These are phyloP conservation scores for Cephus pygmeus DNA, from an alignment of 2,888 invertebrate genomes.

Conservation along the genomic window DNA sequence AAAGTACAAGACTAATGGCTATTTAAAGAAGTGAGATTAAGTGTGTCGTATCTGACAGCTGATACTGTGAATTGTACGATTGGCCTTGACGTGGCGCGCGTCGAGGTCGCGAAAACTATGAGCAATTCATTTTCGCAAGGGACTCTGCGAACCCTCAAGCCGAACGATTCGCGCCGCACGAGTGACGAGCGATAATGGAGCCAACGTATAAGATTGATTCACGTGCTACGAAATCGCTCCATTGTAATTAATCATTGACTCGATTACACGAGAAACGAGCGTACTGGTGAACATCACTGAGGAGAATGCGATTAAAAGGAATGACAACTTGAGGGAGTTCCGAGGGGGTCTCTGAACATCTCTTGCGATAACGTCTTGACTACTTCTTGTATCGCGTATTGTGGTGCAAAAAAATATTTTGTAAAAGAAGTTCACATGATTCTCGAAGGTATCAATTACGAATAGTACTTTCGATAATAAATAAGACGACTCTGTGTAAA, in stretches of 20 bases:
- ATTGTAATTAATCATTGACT: constrained; percentile 35
- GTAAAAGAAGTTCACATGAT: not conserved
- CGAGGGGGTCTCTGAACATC: not conserved
- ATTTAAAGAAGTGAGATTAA: not conserved
- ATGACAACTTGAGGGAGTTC: not conserved
- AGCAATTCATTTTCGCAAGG: not conserved
- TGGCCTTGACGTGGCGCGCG: not conserved
- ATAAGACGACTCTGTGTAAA: too few species aligned
- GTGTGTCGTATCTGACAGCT: not conserved
- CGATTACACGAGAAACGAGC: constrained; percentile 23
- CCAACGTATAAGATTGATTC: constrained; percentile 35
- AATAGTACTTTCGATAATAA: too few species aligned
- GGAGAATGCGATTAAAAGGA: constrained; percentile 27
- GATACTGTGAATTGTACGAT: not conserved
- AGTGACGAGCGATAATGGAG: constrained; percentile 22
- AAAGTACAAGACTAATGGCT: not conserved
- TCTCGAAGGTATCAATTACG: too few species aligned
- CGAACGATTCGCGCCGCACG: constrained; percentile 6
- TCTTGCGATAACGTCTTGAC: not conserved
- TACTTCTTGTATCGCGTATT: not conserved
- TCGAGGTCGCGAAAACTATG: not conserved
- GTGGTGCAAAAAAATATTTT: not conserved
- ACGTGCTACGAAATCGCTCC: constrained; percentile 36
- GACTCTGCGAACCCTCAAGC: not conserved
- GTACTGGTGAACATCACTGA: constrained; percentile 19